These are phyloP conservation scores for Odobenus rosmarus DNA, from an alignment of 2,113 vertebrate species.

Conservation along the genomic window DNA sequence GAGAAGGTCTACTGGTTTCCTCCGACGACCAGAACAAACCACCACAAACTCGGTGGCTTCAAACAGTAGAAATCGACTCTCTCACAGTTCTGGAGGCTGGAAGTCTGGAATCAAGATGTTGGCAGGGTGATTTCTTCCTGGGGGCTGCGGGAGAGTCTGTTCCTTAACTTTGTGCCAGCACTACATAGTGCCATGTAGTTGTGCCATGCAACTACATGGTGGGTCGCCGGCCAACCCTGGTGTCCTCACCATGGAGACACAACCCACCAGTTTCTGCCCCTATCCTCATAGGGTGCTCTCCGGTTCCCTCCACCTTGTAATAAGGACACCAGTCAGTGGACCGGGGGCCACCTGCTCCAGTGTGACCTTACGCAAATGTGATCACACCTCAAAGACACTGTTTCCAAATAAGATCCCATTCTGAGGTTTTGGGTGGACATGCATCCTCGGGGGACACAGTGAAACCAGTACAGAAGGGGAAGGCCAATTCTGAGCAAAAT, in stretches of 20 bases:
- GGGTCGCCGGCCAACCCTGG: fast-evolving
- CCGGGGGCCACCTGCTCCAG: background rate
- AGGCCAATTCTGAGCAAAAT: background rate
- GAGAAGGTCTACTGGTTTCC: fast-evolving
- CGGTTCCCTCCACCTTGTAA: background rate
- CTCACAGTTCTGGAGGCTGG: background rate
- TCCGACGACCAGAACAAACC: fast-evolving
- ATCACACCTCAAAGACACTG: background rate
- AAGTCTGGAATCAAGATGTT: background rate
- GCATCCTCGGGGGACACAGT: background rate
- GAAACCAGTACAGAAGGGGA: background rate
- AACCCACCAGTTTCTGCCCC: fast-evolving
- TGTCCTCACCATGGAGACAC: fast-evolving
- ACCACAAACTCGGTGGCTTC: background rate
- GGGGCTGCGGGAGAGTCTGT: background rate
- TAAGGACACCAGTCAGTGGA: too few species aligned
- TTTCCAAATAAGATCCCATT: background rate
- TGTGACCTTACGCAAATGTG: background rate
- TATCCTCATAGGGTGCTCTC: fast-evolving
- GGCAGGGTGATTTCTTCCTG: background rate
- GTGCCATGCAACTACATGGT: too few species aligned
- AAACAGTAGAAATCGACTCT: background rate
- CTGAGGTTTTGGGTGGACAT: background rate
- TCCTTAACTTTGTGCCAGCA: fast-evolving
- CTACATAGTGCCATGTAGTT: too few species aligned